Conservation (phyloP, 2,113 vertebrate species). For the Pelvicachromis taeniatus region DNA sequence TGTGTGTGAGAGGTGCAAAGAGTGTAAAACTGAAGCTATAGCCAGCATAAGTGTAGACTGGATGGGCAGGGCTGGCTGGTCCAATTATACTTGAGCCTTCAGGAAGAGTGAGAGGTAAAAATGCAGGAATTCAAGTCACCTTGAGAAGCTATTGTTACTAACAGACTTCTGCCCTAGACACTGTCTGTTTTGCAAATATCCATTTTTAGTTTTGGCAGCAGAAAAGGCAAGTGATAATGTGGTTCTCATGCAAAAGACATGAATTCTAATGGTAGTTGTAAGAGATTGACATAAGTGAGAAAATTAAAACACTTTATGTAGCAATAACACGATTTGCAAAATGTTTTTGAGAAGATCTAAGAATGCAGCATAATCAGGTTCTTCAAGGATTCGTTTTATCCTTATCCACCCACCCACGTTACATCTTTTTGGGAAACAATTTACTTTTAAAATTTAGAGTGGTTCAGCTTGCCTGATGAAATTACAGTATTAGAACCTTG, state of each 20-base stretch:
- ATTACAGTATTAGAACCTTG: neutral
- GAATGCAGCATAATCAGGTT: neutral
- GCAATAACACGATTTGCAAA: neutral
- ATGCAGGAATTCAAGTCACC: conserved; percentile 20
- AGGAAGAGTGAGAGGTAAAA: conserved; percentile 2
- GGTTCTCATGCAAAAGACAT: neutral
- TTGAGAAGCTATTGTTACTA: conserved; percentile 12
- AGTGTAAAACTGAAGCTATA: neutral
- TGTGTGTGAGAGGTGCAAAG: neutral
- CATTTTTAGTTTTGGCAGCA: neutral
- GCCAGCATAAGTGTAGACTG: conserved; percentile 23
- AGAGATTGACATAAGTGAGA: neutral
- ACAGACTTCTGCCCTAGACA: neutral
- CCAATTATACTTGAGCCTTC: conserved; percentile 49
- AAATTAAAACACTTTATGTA: neutral
- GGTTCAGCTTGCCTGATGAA: neutral
- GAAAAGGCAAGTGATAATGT: neutral
- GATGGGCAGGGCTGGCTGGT: conserved; percentile 24
- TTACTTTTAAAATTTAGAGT: neutral
- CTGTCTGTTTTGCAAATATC: neutral
- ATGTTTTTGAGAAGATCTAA: neutral
- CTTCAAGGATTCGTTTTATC: neutral
- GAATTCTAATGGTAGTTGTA: neutral
- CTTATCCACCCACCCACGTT: neutral
- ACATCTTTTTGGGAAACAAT: neutral